A percentile compares a stretch with the other conserved stretches of the same genome.
Conservation (phyloP, 1,140 invertebrate genomes). For the Pseudomyrmex pallidus region DNA sequence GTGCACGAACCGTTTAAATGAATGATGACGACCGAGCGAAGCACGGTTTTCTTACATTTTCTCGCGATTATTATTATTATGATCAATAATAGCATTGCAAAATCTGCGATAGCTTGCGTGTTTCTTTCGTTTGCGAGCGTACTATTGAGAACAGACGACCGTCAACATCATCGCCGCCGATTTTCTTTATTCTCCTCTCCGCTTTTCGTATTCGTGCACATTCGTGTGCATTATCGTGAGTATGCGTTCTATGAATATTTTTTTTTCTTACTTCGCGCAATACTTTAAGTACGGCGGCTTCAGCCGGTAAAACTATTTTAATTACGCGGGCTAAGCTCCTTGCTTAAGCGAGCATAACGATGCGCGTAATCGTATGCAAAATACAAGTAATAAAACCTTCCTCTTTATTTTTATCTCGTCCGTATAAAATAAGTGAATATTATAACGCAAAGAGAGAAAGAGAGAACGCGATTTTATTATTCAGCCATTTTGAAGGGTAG, state of each 20-base stretch:
- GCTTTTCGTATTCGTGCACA: constrained; percentile 16
- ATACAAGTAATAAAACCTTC: not conserved
- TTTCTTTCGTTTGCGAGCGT: constrained; percentile 1
- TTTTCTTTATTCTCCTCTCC: not conserved
- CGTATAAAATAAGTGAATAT: not conserved
- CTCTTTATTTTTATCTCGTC: not conserved
- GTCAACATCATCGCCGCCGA: not conserved
- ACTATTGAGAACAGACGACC: not conserved
- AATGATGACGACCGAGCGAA: constrained; percentile 9
- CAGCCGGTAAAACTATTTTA: not conserved
- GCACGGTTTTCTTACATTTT: not conserved
- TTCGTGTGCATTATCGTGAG: constrained; percentile 18
- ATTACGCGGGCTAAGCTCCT: constrained; percentile 7
- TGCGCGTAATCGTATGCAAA: not conserved
- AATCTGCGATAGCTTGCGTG: constrained; percentile 8
- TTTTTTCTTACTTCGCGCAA: constrained; percentile 1
- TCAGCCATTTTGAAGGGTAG: constrained; percentile 6
- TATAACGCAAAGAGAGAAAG: not conserved
- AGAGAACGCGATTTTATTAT: constrained; percentile 23
- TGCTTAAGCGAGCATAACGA: constrained; percentile 18
- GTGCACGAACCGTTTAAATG: constrained; percentile 22
- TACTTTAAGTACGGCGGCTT: constrained; percentile 9
- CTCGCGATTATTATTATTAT: constrained; percentile 28
- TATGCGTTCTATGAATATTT: constrained; percentile 32
- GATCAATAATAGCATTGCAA: constrained; percentile 36